Base-by-base conservation (phyloP, 2,888 invertebrate species). In the Archips xylosteana region DNA sequence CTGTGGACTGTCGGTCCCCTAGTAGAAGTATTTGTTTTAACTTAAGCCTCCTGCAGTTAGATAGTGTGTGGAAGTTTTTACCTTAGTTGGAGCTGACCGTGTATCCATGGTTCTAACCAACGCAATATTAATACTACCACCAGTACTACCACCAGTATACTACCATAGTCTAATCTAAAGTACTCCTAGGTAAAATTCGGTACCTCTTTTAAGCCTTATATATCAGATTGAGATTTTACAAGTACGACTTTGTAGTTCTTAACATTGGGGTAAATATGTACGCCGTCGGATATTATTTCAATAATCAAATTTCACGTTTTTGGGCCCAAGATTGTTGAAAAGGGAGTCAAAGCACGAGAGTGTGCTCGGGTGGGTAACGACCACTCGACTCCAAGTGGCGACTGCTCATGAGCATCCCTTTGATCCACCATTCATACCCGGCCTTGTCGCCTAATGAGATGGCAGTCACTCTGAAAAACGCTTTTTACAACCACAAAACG, bases 361-460 rank as follows among this genome's bases (percentile, higher is more conserved):
- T 82, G 80, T 82, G 78, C 84, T 85, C 79, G 80, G 83, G 81
- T 81, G 78, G 82, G 87, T 87, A 89, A 89, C 86, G 87, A 86
- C 83, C 88, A 81, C 90, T 91, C 79, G 77, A 83, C 79, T 75
- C 77, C 71, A 78, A 89, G 89, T 87, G 89, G 86, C 83, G 83
- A 86, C 88, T 88, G 87, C 84, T 85, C 83, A 80, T 84, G 87
- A 89, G 87, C 87, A 88, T 89, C 88, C 81, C 91, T 92, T 92
- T 92, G 92, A 92, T 90, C 91, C 85, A 82, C 80, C 85, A 85
- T 86, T 87, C 85, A 87, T 85, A 82, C 83, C 79, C 79, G 79
- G 81, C 83, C 85, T 84, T 84, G 82, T 79, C 81, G 83, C 79
- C 84, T 89, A 89, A 89, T 89, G 86, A 91, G 87, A 85, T 85